Evolutionary conservation across 2,113 vertebrate species (phyloP).

Genomic region (Hippocampus comes): DNA sequence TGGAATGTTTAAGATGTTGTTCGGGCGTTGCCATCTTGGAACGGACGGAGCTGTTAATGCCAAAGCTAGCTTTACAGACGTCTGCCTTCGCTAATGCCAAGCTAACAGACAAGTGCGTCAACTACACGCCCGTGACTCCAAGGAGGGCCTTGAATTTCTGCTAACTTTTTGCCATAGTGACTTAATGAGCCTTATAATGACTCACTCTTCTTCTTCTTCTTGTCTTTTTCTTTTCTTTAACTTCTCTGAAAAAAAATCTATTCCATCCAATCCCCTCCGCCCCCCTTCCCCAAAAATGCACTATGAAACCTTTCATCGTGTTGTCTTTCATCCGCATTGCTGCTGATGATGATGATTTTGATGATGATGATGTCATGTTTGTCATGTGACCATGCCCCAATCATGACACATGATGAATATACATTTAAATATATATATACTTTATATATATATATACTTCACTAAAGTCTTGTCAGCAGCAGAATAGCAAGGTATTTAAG

Average conservation of each 20-base stretch:
- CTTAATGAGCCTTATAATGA: conserved; percentile 70
- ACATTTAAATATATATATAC: conserved; percentile 6
- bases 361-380: conserved; percentile 41
- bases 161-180: conserved; percentile 39
- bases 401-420: conserved; percentile 52
- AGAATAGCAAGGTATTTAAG: too few relatives aligned
- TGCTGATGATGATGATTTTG: conserved; percentile 53
- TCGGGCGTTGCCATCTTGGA: not conserved
- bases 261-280: conserved; percentile 81
- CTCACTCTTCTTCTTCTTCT: conserved; percentile 76
- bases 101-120: not conserved
- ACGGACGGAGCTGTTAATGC: not conserved
- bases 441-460: too few relatives aligned
- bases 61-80: not conserved
- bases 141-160: conserved; percentile 23
- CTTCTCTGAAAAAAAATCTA: conserved; percentile 68
- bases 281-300: conserved; percentile 77
- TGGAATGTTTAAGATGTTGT: too few relatives aligned
- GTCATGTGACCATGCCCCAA: conserved; percentile 63
- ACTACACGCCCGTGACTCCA: too few relatives aligned
- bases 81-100: not conserved
- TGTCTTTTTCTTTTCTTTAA: conserved; percentile 90
- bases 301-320: conserved; percentile 85
- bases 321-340: conserved; percentile 83
- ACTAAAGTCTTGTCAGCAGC: too few relatives aligned